Evolutionary conservation across 2,888 invertebrate species (phyloP).

Genomic region (Fabriciana adippe): DNA sequence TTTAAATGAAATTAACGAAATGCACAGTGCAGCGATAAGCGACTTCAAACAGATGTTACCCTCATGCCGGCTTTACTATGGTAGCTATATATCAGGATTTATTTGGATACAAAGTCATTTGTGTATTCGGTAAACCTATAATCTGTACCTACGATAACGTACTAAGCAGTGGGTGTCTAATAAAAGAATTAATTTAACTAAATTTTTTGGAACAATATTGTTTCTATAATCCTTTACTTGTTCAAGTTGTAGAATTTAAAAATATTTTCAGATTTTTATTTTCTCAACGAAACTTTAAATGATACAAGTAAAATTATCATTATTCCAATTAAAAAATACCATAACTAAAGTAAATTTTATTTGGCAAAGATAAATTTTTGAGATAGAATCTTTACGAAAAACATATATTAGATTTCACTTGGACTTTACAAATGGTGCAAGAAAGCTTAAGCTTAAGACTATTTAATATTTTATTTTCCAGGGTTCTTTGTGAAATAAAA

Average conservation of each 20-base stretch:
- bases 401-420: slow-evolving; percentile 9
- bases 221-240: too few species aligned
- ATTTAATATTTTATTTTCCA: slow-evolving; percentile 11
- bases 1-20: slow-evolving; percentile 28
- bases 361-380: slow-evolving; percentile 2
- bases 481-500: slow-evolving; percentile 5
- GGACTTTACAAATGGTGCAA: slow-evolving; percentile 3
- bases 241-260: too few species aligned
- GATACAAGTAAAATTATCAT: too few species aligned
- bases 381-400: background rate
- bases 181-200: too few species aligned
- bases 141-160: too few species aligned
- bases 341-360: background rate
- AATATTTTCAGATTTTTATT: too few species aligned
- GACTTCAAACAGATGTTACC: slow-evolving; percentile 29
- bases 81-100: background rate
- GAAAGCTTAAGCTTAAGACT: slow-evolving; percentile 2
- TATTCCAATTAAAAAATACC: background rate
- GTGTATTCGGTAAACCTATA: too few species aligned
- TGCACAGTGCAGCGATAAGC: slow-evolving; percentile 16
- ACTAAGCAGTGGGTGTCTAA: too few species aligned
- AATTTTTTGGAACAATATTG: too few species aligned
- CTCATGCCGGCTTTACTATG: background rate
- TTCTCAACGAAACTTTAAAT: too few species aligned
- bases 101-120: background rate